Base-by-base conservation (phyloP, 2,888 invertebrate species). In the Perdita meconis region DNA sequence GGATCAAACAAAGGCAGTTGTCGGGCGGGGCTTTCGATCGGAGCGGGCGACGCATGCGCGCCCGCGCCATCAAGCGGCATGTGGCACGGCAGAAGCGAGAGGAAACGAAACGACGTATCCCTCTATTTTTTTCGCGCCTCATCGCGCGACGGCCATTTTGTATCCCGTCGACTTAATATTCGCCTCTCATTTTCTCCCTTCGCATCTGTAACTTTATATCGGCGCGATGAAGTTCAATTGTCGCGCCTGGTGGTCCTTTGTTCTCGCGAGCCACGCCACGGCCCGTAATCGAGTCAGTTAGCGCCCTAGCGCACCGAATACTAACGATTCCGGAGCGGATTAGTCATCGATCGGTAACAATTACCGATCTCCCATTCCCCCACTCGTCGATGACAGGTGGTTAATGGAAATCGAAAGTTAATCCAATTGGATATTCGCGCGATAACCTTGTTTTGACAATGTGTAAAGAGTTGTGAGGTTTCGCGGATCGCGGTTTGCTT, bases 21-120 rank as follows among this genome's bases (percentile, higher is more conserved):
- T 81, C 87, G 89, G 91, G 91, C 90, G 91, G 91, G 85, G 90
- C 89, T 88, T 90, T 90, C 88, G 87, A 88, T 88, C 83, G 83
- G 85, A 55, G 83, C 69, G 66, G 76, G 53, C 61, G 53, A 78
- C 89, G 88, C 89, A 82, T 74, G 84, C 88, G 87, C 66, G 12
- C 4, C n/a, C 8, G 6, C 40, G 6, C 22, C 51, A 56, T 16
- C 82, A 60, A 34, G 57, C 65, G 51, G 66, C 70, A 72, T 75
- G 78, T 56, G 73, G 47, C 36, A 13, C 38, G 64, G n/a, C 13
- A 55, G 66, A 56, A 72, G 61, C 65, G 66, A 74, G 84, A 69
- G 69, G 72, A 61, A 74, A 51, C 57, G 44, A 71, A 61, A n/a
- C n/a, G n/a, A n/a, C 56, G 81, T 68, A 75, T 82, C 77, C 81